Conservation (phyloP, 2,113 vertebrate genomes). For the Hydropotes inermis region DNA sequence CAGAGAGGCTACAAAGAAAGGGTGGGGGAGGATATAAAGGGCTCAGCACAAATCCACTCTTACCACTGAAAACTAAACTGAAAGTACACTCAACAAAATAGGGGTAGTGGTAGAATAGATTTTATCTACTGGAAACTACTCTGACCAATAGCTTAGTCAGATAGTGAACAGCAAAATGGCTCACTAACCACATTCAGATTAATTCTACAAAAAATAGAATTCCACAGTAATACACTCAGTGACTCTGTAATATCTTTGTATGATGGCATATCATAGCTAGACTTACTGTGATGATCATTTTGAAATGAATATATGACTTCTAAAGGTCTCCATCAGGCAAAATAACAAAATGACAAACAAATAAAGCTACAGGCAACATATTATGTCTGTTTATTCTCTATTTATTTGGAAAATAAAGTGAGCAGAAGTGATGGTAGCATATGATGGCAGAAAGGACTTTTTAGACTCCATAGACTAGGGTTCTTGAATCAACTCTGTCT, state of each 20-base stretch:
- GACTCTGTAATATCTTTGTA: background rate
- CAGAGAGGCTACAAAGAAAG: background rate
- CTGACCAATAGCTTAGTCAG: background rate
- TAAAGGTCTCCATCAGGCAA: background rate
- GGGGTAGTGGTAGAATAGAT: background rate
- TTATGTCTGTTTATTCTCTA: background rate
- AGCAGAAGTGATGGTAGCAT: background rate
- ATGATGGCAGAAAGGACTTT: background rate
- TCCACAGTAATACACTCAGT: background rate
- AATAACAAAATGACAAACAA: background rate
- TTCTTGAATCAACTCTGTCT: background rate
- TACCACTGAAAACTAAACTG: background rate
- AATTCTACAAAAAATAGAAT: background rate
- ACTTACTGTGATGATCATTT: background rate
- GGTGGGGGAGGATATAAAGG: background rate
- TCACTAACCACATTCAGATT: background rate
- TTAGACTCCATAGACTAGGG: background rate
- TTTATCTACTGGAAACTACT: background rate
- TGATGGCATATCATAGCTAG: background rate
- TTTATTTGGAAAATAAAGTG: conserved; percentile 4
- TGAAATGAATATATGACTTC: background rate
- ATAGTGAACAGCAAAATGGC: background rate
- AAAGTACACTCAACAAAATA: background rate
- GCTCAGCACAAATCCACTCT: background rate
- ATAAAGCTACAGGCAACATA: background rate